These are phyloP conservation scores for Gasteruption jaculator DNA, from an alignment of 2,888 invertebrate species.

Conservation along the genomic window DNA sequence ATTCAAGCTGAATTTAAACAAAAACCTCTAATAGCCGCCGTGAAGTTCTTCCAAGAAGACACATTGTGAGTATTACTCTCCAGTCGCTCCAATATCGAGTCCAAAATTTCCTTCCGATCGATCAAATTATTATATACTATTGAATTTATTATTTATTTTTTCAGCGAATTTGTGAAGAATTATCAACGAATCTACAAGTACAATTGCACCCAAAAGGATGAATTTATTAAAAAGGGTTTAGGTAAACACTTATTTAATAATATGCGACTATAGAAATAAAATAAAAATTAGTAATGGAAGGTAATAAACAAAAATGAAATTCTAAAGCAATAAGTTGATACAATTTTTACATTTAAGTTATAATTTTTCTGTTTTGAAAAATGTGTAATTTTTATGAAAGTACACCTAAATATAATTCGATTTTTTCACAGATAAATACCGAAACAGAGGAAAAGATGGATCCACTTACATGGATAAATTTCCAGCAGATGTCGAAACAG, in stretches of 20 bases:
- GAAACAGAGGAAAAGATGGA: constrained; percentile 59
- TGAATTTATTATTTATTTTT: constrained; percentile 44
- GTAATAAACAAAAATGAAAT: not conserved
- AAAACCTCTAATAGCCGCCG: constrained; percentile 73
- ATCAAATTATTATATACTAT: constrained; percentile 14
- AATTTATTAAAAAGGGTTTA: constrained; percentile 77
- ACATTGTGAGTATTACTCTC: constrained; percentile 73
- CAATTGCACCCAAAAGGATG: constrained; percentile 72
- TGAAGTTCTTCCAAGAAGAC: constrained; percentile 82
- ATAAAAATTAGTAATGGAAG: too few relatives aligned
- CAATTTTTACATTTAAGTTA: too few relatives aligned
- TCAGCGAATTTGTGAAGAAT: constrained; percentile 75
- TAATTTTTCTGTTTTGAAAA: too few relatives aligned
- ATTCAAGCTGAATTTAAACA: constrained; percentile 60
- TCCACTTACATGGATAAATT: constrained; percentile 70
- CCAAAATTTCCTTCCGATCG: constrained; percentile 1
- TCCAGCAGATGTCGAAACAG: constrained; percentile 69
- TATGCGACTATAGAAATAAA: not conserved
- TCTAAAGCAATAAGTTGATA: too few relatives aligned
- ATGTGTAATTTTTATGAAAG: too few relatives aligned
- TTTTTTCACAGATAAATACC: constrained; percentile 57
- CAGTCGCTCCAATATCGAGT: not conserved
- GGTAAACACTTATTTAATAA: constrained; percentile 61
- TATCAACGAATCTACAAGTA: constrained; percentile 70
- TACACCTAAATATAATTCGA: too few relatives aligned